These are phyloP conservation scores for Drosophila virilis DNA, from an alignment of 1,140 invertebrate species.

Conservation along the genomic window DNA sequence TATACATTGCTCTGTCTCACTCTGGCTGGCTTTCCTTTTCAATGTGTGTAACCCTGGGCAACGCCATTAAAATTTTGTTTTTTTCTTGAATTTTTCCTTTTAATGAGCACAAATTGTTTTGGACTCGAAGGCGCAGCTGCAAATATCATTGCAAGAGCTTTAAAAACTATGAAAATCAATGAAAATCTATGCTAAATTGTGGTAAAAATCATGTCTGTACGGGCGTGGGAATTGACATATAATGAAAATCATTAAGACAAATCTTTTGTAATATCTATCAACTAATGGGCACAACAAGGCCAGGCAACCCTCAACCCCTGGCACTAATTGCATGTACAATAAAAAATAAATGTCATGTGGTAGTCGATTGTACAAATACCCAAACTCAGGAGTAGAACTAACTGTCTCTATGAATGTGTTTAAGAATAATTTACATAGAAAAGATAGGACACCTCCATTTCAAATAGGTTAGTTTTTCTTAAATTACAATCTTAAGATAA, in stretches of 20 bases:
- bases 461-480: too few relatives aligned
- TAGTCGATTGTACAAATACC: conserved; percentile 8
- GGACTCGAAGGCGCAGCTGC: conserved; percentile 65
- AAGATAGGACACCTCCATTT: too few relatives aligned
- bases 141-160: conserved; percentile 22
- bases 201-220: conserved; percentile 4
- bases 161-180: conserved; percentile 30
- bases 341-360: not conserved
- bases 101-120: conserved; percentile 75
- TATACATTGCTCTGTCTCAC: not conserved
- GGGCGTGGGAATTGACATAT: conserved; percentile 46
- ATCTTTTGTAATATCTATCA: conserved; percentile 25
- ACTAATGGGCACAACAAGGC: conserved; percentile 25
- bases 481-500: too few relatives aligned
- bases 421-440: not conserved
- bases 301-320: conserved; percentile 42
- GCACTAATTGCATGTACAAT: conserved; percentile 26
- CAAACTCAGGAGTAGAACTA: not conserved
- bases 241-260: conserved; percentile 27
- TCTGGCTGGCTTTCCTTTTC: not conserved
- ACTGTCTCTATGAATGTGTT: too few relatives aligned
- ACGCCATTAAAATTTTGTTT: conserved; percentile 61
- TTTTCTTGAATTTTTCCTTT: conserved; percentile 63
- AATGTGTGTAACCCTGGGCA: conserved; percentile 59
- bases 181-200: conserved; percentile 13